Percentiles rank a stretch among this genome's conserved stretches.
These are phyloP conservation scores for Spodoptera frugiperda DNA, from an alignment of 1,140 invertebrate species.

Conservation along the genomic window DNA sequence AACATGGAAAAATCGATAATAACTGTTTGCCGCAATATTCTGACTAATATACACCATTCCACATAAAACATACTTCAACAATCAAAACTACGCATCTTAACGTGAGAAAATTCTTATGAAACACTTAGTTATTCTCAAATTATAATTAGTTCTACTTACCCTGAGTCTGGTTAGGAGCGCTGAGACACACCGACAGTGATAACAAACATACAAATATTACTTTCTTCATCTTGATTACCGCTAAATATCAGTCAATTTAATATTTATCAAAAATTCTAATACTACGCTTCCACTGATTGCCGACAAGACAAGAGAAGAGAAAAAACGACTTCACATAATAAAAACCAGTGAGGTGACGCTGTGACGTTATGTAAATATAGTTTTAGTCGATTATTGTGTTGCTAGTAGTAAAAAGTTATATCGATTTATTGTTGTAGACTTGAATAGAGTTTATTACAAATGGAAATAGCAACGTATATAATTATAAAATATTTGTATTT, in stretches of 20 bases:
- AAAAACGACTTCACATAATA: constrained; percentile 42
- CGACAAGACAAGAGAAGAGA: constrained; percentile 37
- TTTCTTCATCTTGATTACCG: constrained; percentile 67
- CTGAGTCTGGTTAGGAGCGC: constrained; percentile 57
- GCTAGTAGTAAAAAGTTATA: not conserved
- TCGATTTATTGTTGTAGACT: too few species aligned
- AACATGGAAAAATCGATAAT: constrained; percentile 21
- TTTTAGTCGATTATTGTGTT: constrained; percentile 32
- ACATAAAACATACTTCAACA: constrained; percentile 47
- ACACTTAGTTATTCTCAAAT: constrained; percentile 48
- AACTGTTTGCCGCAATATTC: not conserved
- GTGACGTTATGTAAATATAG: constrained; percentile 10
- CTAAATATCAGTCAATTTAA: constrained; percentile 44
- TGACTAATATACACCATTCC: not conserved
- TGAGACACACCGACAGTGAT: constrained; percentile 68
- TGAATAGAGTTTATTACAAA: too few species aligned
- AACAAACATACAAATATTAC: constrained; percentile 75
- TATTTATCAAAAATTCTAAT: constrained; percentile 45
- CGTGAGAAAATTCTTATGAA: constrained; percentile 65
- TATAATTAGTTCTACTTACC: constrained; percentile 64
- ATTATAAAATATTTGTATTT: too few species aligned
- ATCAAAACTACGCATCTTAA: constrained; percentile 47
- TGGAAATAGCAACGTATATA: too few species aligned
- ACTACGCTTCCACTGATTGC: constrained; percentile 44
- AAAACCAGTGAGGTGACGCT: constrained; percentile 24